Conservation (phyloP, 2,888 invertebrate species). For the Ypsolopha scabrella region DNA sequence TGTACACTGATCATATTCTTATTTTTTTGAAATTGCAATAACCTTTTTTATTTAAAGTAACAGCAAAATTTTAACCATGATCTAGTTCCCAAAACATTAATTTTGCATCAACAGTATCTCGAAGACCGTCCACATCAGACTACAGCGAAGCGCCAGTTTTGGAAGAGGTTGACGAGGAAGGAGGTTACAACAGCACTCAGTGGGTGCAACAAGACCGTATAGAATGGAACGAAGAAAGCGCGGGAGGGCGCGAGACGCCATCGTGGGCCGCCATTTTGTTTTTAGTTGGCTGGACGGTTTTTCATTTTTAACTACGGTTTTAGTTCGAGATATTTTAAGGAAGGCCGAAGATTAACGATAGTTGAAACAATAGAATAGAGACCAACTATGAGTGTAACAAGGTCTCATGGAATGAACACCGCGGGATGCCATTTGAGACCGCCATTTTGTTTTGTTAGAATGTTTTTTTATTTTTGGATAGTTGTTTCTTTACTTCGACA, state of each 20-base stretch:
- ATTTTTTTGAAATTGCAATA: too few species aligned
- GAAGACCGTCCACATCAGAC: conserved; percentile 36
- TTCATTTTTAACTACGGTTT: background rate
- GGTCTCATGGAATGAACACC: too few species aligned
- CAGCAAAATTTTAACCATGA: background rate
- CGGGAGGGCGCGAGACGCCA: conserved; percentile 21
- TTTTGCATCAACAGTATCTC: conserved; percentile 29
- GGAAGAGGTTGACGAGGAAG: conserved; percentile 36
- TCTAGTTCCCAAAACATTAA: background rate
- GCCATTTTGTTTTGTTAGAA: too few species aligned
- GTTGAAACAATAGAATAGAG: too few species aligned
- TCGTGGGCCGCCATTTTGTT: conserved; percentile 24
- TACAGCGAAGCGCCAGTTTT: conserved; percentile 50
- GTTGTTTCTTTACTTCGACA: too few species aligned
- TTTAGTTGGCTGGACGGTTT: conserved; percentile 7
- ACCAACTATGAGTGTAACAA: too few species aligned
- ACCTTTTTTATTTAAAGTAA: too few species aligned
- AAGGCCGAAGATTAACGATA: too few species aligned
- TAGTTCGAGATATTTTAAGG: background rate
- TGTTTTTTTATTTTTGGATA: too few species aligned
- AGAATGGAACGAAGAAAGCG: background rate
- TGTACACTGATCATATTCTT: too few species aligned
- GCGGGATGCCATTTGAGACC: too few species aligned
- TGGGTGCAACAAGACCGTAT: conserved; percentile 14
- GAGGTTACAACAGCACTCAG: conserved; percentile 41